These are phyloP conservation scores for Oryzias javanicus DNA, from an alignment of 2,113 vertebrate genomes.

Conservation along the genomic window DNA sequence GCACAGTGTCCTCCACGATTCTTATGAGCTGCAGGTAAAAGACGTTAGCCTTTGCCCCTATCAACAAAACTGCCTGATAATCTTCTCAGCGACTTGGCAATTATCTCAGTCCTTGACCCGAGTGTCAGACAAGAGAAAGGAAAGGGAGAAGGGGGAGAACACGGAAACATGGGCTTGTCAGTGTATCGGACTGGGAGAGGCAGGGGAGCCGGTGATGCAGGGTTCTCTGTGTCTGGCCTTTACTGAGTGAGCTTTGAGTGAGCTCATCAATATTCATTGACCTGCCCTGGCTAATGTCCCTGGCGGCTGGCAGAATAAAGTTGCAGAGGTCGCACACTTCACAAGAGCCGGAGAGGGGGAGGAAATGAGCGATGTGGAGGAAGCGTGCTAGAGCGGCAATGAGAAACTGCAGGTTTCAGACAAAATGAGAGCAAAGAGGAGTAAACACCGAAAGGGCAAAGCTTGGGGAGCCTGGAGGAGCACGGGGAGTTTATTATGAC, in stretches of 20 bases:
- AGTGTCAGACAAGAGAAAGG: conserved; percentile 6
- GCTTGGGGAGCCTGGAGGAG: conserved; percentile 31
- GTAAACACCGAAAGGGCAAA: conserved; percentile 52
- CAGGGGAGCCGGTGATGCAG: conserved; percentile 38
- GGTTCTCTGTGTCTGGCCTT: conserved; percentile 62
- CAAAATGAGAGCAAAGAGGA: conserved; percentile 46
- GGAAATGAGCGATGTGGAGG: conserved; percentile 27
- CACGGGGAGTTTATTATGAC: conserved; percentile 48
- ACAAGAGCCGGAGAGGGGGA: conserved; percentile 27
- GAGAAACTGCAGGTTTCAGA: conserved; percentile 48
- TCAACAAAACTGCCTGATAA: conserved; percentile 56
- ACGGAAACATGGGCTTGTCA: conserved; percentile 36
- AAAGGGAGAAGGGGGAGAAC: conserved; percentile 4
- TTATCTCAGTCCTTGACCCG: conserved; percentile 64
- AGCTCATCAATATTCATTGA: conserved; percentile 76
- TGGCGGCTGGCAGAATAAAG: conserved; percentile 61
- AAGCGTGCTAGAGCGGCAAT: conserved; percentile 21
- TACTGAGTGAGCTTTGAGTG: conserved; percentile 55
- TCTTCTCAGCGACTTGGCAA: conserved; percentile 52
- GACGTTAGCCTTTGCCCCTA: conserved; percentile 42
- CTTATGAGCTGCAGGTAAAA: conserved; percentile 30
- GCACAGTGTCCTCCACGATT: conserved; percentile 20
- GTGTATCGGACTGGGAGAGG: conserved; percentile 45
- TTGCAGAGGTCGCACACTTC: conserved; percentile 70
- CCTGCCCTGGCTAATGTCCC: conserved; percentile 63